Conservation (phyloP, 2,888 invertebrate genomes). For the Orgyia antiqua region DNA sequence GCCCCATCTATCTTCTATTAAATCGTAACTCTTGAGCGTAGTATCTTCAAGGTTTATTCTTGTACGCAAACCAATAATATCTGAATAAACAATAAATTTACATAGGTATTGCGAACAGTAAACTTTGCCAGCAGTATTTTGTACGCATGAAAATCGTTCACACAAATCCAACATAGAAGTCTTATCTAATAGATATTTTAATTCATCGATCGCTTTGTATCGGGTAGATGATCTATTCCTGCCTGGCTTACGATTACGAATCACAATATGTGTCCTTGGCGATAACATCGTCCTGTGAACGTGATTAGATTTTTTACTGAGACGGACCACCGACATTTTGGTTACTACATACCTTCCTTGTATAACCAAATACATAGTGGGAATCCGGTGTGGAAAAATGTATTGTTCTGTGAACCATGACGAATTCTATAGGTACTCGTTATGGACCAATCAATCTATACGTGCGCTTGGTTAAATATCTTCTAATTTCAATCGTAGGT, state of each 20-base stretch:
- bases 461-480: too few species aligned
- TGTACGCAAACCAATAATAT: too few species aligned
- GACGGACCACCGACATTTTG: constrained; percentile 61
- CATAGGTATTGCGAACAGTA: constrained; percentile 28
- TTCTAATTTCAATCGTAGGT: too few species aligned
- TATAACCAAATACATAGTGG: constrained; percentile 19
- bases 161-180: constrained; percentile 35
- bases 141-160: constrained; percentile 45
- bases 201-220: constrained; percentile 56
- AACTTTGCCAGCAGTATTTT: constrained; percentile 35
- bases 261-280: constrained; percentile 68
- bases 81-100: too few species aligned
- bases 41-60: too few species aligned
- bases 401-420: constrained; percentile 25
- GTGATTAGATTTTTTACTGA: constrained; percentile 61
- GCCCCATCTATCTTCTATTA: too few species aligned
- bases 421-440: constrained; percentile 6
- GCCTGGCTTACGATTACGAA: constrained; percentile 55
- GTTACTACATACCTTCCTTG: constrained; percentile 23
- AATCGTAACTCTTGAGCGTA: too few species aligned
- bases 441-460: not conserved
- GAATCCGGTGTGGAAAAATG: constrained; percentile 32
- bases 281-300: constrained; percentile 48
- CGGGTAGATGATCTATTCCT: constrained; percentile 62
- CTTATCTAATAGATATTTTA: constrained; percentile 47